These are phyloP conservation scores for Megaleporinus macrocephalus DNA, from an alignment of 2,113 vertebrate species.

Conservation along the genomic window DNA sequence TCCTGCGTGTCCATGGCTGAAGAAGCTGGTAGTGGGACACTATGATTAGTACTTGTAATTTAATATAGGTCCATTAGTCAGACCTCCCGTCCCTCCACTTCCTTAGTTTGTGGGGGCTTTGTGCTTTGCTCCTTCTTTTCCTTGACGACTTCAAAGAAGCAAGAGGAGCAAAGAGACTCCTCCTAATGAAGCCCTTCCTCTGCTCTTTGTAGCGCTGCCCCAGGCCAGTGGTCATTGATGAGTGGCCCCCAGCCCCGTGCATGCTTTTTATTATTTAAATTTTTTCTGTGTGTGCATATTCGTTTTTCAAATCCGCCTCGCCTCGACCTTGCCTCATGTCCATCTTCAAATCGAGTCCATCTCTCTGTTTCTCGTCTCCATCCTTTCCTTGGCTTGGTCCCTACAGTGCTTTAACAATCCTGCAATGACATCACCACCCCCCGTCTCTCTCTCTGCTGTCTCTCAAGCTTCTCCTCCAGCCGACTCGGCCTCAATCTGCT, in stretches of 20 bases:
- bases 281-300: constrained; percentile 38
- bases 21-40: no score
- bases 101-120: no score
- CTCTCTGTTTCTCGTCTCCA: background rate
- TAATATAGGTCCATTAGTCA: no score
- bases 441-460: constrained; percentile 33
- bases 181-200: constrained; percentile 61
- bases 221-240: constrained; percentile 56
- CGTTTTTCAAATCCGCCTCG: background rate
- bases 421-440: background rate
- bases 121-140: constrained; percentile 49
- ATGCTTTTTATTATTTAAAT: no score
- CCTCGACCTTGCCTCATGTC: background rate
- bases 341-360: background rate
- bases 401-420: background rate
- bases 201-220: constrained; percentile 47
- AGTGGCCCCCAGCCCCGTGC: constrained; percentile 60
- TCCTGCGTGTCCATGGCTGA: no score
- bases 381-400: background rate
- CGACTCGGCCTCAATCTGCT: constrained; percentile 52
- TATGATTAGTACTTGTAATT: no score
- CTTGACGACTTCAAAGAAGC: constrained; percentile 62
- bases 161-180: constrained; percentile 44
- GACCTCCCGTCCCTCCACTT: no score
- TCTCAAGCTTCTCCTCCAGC: no score